Base-by-base conservation (phyloP, 2,797 vertebrate genomes). In the Mareca strepera region DNA sequence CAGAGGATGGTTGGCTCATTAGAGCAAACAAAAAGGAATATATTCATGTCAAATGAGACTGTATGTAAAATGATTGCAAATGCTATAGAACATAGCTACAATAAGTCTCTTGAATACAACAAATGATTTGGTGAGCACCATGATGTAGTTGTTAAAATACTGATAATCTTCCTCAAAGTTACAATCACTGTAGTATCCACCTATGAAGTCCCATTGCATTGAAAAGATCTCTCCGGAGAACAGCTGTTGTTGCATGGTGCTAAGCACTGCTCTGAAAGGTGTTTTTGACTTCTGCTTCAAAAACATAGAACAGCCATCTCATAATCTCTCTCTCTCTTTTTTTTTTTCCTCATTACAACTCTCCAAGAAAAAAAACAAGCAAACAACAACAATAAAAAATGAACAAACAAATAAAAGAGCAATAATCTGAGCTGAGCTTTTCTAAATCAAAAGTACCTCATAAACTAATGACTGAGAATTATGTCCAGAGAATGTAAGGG, bases 151-250 rank as follows among this genome's bases (percentile, higher is more conserved):
- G 58, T 15, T 41, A 86, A 81, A 80, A 80, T 58, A 68, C 7
- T 2, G 2, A 10, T 17, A 85, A 13, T 43, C 37, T 72, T 60
- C 43, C 18, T 44, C 39, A 53, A 80, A 84, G 28, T 44, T 77
- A 37, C 12, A 62, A 33, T 60, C 44, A 73, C 12, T 17, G 33
- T 23, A 77, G 26, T 25, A 77, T 77, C 15, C 25, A 87, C 11
- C 7, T 12, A 11, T 20, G 23, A 29, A 8, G 35, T 31, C 28
- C n/a, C 31, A 12, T 1, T 0, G 1, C 20, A 35, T 1, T 37
- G 64, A 46, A 70, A 74, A 84, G 44, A 44, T 11, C 1, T 0
- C 44, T n/a, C 21, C 46, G 33, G 31, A 78, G 29, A 63, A 16
- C 15, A 25, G 20, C 44, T 76, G 11, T 33, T 52, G 18, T 31